Evolutionary conservation across 2,797 vertebrate species (phyloP).

Genomic region (Falco columbarius): DNA sequence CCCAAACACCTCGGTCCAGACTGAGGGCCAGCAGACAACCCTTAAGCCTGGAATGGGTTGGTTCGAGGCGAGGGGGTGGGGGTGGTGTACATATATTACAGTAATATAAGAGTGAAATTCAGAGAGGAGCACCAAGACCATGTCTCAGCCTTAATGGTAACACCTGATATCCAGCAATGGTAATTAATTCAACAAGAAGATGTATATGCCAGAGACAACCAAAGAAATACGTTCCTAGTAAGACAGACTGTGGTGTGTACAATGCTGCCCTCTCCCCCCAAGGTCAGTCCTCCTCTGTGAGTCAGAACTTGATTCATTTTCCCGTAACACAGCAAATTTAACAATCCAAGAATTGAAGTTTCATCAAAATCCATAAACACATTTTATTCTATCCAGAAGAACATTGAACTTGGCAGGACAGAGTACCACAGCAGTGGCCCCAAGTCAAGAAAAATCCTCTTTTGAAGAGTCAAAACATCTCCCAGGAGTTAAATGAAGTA

Average conservation of each 20-base stretch:
- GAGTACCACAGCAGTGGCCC: constrained; percentile 4
- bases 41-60: neutral
- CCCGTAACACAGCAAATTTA: neutral
- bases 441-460: constrained; percentile 46
- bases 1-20: neutral
- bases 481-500: neutral
- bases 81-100: neutral
- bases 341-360: constrained; percentile 19
- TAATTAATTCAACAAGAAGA: neutral
- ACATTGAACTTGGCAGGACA: constrained; percentile 26
- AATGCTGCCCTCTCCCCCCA: neutral
- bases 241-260: neutral
- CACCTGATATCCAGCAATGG: neutral
- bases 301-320: constrained; percentile 18
- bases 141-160: neutral
- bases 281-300: neutral
- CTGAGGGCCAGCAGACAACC: neutral
- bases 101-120: neutral
- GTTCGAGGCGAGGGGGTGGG: too few species aligned
- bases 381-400: constrained; percentile 25
- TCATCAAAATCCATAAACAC: constrained; percentile 54
- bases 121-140: neutral
- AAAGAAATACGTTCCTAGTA: neutral
- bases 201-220: neutral
- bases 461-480: neutral